These are phyloP conservation scores for Cliona cf. orientalis DNA, from an alignment of 37 sponge, comb jelly and placozoan genomes.

Conservation along the genomic window DNA sequence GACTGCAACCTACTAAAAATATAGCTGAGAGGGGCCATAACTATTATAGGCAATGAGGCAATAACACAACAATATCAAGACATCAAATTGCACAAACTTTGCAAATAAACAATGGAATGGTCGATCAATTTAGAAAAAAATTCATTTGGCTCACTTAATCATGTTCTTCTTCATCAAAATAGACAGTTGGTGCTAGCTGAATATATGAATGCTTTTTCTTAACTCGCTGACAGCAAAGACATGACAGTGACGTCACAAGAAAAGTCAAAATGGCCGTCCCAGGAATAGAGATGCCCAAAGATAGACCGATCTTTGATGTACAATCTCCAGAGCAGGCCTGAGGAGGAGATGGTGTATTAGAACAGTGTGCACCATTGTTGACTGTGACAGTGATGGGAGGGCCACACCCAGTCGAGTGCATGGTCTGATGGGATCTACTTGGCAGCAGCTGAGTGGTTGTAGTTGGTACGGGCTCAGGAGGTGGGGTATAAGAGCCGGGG, in stretches of 20 bases:
- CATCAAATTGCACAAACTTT: no score
- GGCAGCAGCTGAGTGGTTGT: no score
- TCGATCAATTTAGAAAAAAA: no score
- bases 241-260: slow-evolving; percentile 1
- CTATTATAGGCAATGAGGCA: no score
- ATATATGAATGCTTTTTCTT: slow-evolving; percentile 44
- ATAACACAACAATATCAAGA: no score
- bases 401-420: no score
- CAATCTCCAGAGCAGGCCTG: neutral
- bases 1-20: no score
- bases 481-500: no score
- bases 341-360: neutral
- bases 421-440: neutral
- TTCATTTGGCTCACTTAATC: neutral
- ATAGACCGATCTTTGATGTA: slow-evolving; percentile 5
- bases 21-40: no score
- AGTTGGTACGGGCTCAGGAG: no score
- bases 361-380: neutral
- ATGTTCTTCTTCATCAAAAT: slow-evolving; percentile 59
- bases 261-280: slow-evolving; percentile 20
- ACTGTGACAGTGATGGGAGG: no score
- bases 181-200: slow-evolving; percentile 63
- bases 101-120: no score
- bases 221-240: slow-evolving; percentile 13
- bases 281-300: slow-evolving; percentile 23